A percentile compares a stretch with the other conserved stretches of the same genome.
These are phyloP conservation scores for Pocillopora damicornis DNA, from an alignment of 64 coral and sea anemone species.

Conservation along the genomic window DNA sequence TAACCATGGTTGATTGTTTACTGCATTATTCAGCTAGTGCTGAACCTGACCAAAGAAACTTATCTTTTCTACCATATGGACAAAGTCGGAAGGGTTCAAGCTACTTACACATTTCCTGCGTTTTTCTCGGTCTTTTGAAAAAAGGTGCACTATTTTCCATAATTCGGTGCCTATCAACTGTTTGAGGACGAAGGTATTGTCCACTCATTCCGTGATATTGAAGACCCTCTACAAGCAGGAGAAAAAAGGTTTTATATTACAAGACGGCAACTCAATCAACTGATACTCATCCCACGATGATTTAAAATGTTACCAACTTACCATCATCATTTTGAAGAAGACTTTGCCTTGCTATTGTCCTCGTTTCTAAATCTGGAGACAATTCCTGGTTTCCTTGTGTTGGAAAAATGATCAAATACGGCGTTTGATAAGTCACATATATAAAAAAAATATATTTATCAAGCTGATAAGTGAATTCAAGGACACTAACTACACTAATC, in stretches of 20 bases:
- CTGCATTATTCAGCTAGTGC: too few species aligned
- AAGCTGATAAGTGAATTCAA: too few species aligned
- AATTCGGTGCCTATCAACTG: constrained; percentile 15
- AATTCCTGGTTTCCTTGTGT: background rate
- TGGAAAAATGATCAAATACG: background rate
- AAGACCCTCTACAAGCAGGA: background rate
- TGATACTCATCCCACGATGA: background rate
- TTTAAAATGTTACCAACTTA: background rate
- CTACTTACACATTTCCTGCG: background rate
- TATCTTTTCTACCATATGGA: too few species aligned
- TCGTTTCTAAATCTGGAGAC: constrained; percentile 24
- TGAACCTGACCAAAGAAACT: too few species aligned
- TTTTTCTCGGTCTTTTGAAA: constrained; percentile 32
- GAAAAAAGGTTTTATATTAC: background rate
- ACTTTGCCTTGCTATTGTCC: constrained; percentile 34
- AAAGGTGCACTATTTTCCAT: background rate
- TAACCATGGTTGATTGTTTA: too few species aligned
- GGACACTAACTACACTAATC: too few species aligned
- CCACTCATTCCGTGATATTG: constrained; percentile 6
- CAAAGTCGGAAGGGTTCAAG: too few species aligned
- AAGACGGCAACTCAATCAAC: background rate
- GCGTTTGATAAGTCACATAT: too few species aligned
- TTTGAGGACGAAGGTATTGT: constrained; percentile 17
- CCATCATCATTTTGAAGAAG: constrained; percentile 21
- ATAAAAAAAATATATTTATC: too few species aligned